Percentiles rank a stretch among this genome's conserved stretches.
Conservation (phyloP, 1,140 invertebrate genomes). For the Camponotus floridanus region DNA sequence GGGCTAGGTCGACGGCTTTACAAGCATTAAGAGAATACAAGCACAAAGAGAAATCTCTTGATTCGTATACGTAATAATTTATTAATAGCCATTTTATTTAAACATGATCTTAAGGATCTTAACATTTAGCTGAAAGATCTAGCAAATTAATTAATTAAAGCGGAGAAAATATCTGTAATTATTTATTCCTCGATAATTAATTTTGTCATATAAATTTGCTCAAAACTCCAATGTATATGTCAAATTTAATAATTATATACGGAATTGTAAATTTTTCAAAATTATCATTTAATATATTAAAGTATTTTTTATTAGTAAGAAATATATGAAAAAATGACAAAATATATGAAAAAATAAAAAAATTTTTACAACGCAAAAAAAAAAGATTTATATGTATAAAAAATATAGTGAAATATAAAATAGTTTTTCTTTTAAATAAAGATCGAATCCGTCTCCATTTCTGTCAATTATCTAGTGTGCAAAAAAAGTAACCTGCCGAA, state of each 20-base stretch:
- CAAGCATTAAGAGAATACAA: too few species aligned
- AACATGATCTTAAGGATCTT: background rate
- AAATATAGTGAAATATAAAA: conserved; percentile 1
- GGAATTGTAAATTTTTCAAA: background rate
- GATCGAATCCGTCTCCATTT: background rate
- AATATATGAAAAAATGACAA: background rate
- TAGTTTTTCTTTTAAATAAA: background rate
- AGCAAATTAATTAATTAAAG: conserved; percentile 1
- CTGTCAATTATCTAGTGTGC: background rate
- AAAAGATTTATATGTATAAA: background rate
- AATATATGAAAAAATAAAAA: background rate
- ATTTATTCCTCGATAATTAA: background rate
- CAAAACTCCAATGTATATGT: background rate
- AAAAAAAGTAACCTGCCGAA: conserved; percentile 74
- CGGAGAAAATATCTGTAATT: background rate
- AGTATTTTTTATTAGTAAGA: background rate
- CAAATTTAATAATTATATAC: background rate
- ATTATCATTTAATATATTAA: background rate
- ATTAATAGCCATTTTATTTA: conserved; percentile 37
- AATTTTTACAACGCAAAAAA: background rate
- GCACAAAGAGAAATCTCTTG: conserved; percentile 27
- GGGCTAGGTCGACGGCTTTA: conserved; percentile 49
- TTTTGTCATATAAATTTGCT: background rate
- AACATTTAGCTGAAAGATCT: conserved; percentile 13
- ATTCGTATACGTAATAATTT: conserved; percentile 28